Conservation (phyloP, 2,113 vertebrate genomes). For the Catharus bicknelli region DNA sequence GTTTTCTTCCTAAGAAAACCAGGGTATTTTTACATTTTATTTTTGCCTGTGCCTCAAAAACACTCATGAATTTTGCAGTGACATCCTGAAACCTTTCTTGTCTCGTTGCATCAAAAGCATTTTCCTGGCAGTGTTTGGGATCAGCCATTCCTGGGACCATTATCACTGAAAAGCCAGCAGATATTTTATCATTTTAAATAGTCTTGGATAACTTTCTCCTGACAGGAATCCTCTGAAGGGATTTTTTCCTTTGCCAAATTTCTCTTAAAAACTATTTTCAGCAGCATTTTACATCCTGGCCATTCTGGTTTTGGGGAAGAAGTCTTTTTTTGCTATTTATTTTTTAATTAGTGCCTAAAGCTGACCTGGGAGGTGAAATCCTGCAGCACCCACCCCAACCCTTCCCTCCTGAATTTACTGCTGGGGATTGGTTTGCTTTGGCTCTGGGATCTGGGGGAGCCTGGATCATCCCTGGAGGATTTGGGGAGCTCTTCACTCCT, state of each 20-base stretch:
- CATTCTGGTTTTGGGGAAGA: background rate
- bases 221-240: background rate
- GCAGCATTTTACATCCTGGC: background rate
- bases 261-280: background rate
- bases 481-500: background rate
- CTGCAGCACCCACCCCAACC: background rate
- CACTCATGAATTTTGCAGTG: constrained; percentile 1
- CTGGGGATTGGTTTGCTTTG: background rate
- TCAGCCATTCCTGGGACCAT: constrained; percentile 14
- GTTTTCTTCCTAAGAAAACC: background rate
- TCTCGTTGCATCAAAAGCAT: background rate
- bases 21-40: background rate
- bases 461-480: background rate
- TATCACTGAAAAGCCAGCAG: constrained; percentile 39
- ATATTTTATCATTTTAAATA: background rate
- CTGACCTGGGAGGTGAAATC: background rate
- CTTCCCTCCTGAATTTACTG: background rate
- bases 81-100: constrained; percentile 2
- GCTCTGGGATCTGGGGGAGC: background rate
- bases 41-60: background rate
- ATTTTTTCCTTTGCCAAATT: background rate
- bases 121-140: background rate
- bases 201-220: background rate
- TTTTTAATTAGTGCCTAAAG: background rate
- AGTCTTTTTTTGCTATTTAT: background rate